These are phyloP conservation scores for Germaria angustata DNA, from an alignment of 2,888 invertebrate species.

Conservation along the genomic window DNA sequence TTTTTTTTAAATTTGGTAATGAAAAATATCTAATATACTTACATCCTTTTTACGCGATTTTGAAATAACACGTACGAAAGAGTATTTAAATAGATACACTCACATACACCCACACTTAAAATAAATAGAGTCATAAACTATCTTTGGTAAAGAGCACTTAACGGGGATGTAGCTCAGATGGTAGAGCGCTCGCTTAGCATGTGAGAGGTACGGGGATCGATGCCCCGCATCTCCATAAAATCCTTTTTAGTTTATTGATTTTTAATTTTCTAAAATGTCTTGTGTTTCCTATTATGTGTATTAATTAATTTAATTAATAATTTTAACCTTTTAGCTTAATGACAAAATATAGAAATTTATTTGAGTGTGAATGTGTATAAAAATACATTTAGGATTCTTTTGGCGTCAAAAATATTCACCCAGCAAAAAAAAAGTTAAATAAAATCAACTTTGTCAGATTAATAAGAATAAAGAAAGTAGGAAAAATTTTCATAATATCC, in stretches of 20 bases:
- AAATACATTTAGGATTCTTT: not conserved
- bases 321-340: slow-evolving; percentile 33
- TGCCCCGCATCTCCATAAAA: slow-evolving; percentile 79
- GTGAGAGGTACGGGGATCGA: slow-evolving; percentile 78
- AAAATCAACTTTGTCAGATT: not conserved
- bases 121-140: too few relatives aligned
- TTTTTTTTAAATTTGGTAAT: too few relatives aligned
- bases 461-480: not conserved
- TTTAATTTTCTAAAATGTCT: not conserved
- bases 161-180: slow-evolving; percentile 81
- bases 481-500: slow-evolving; percentile 24
- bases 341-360: not conserved
- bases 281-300: not conserved
- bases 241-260: slow-evolving; percentile 35
- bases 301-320: slow-evolving; percentile 50
- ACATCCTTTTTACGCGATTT: too few relatives aligned
- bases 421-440: not conserved
- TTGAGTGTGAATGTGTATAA: not conserved
- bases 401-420: slow-evolving; percentile 12
- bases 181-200: slow-evolving; percentile 80
- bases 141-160: too few relatives aligned
- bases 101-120: too few relatives aligned
- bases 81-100: too few relatives aligned
- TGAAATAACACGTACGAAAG: too few relatives aligned
- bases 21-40: too few relatives aligned